These are phyloP conservation scores for Megalurothrips usitatus DNA, from an alignment of 2,888 invertebrate species.

Conservation along the genomic window DNA sequence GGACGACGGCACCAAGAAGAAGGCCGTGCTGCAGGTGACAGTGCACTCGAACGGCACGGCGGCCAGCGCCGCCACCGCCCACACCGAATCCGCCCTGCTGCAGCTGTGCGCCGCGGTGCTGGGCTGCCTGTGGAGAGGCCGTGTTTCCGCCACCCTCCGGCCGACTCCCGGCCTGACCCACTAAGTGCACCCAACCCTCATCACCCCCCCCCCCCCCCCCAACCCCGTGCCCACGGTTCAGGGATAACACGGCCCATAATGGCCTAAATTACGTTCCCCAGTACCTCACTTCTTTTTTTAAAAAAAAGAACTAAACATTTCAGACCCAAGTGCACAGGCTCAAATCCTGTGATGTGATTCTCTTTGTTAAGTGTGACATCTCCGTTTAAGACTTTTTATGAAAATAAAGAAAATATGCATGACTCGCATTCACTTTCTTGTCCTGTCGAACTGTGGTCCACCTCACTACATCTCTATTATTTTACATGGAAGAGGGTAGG, in stretches of 20 bases:
- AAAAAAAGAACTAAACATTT: background rate
- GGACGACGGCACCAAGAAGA: slow-evolving; percentile 7
- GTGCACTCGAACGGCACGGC: background rate
- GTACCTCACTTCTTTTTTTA: background rate
- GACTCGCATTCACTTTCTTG: background rate
- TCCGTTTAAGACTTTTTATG: background rate
- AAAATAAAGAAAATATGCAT: background rate
- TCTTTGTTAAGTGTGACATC: background rate
- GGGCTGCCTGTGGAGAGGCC: background rate
- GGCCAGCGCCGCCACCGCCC: background rate
- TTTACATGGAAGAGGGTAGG: background rate
- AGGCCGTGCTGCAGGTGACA: background rate
- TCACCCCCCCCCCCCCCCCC: background rate
- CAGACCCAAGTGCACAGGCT: background rate
- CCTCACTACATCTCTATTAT: background rate
- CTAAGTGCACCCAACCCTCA: background rate
- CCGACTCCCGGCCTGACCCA: background rate
- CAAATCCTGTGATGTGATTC: slow-evolving; percentile 23
- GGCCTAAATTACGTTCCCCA: background rate
- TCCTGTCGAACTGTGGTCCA: background rate
- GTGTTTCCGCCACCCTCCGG: background rate
- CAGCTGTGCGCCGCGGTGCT: background rate
- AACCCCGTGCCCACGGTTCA: background rate
- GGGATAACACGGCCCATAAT: background rate
- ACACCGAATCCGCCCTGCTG: background rate